Evolutionary conservation across 2,888 invertebrate species (phyloP), one percentile per base, ranked within the genome.

Genomic region (Drosophila kokeensis): DNA sequence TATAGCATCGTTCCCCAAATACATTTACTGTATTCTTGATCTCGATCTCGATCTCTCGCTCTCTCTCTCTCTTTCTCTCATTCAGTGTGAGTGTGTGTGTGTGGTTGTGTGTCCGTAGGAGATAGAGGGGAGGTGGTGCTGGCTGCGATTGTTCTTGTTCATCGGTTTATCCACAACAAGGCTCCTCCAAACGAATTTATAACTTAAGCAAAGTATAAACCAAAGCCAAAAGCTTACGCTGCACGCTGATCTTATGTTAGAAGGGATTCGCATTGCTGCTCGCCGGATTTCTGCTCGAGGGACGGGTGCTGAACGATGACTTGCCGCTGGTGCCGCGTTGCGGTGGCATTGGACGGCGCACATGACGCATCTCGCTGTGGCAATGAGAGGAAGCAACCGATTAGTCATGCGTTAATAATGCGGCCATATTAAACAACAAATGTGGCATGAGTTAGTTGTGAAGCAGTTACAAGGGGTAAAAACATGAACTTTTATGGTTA

Each of bases 331-430:
- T 94, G 74, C 95, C 95, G 76, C 95, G 93, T 58, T 94, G 93
- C 77, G 94, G 93, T 55, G 93, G 92, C 81, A 94, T 94, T 68
- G 95, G 95, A 75, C 96, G 93, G 53, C 96, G 94, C 13, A 95
- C 95, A 84, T 95, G 96, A 61, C 96, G 94, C 90, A 96, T 94
- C 91, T 96, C 96, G 50, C 93, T 93, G 86, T 62, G 29, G 21
- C 13, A 64, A 65, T 18, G 11, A 67, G 6, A 64, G 27, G 24
- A 50, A 50, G 15, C 53, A 10, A 55, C 27, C 18, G 50, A 68
- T 67, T 57, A 67, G 30, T 45, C 10, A 36, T 13, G 13, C 15
- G 27, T 21, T 15, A 15, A 24, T 24, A 15, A 2, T 8, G 15
- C 15, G 4, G 7, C 13, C 45, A 21, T 13, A 24, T 4, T 24